phyloP scores from a whole-genome alignment of 1,140 invertebrate species.

The Lasaia peninsularis region DNA sequence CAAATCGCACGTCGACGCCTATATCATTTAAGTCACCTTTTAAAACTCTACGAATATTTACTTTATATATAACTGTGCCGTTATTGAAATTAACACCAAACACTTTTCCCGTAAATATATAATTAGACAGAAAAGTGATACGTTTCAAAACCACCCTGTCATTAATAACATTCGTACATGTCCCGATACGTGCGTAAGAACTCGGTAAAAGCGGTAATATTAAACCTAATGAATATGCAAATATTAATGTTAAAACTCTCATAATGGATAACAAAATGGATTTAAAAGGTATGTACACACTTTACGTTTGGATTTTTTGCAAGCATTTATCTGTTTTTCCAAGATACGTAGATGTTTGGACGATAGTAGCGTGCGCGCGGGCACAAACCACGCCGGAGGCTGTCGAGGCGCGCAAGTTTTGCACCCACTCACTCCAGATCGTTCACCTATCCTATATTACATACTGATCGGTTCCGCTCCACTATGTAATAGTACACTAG shows the following conservation, averaged over 20 bases:
- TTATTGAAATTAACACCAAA: slow-evolving; percentile 35
- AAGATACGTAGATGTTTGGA: slow-evolving; percentile 16
- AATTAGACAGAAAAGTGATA: slow-evolving; percentile 44
- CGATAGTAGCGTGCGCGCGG: slow-evolving; percentile 54
- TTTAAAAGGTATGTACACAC: slow-evolving; percentile 10
- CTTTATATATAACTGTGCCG: slow-evolving; percentile 42
- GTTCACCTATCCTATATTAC: slow-evolving; percentile 67
- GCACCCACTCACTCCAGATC: slow-evolving; percentile 63
- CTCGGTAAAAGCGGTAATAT: neutral
- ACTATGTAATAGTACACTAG: slow-evolving; percentile 44
- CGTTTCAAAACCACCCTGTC: slow-evolving; percentile 49
- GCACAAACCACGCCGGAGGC: slow-evolving; percentile 52
- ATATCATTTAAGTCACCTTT: slow-evolving; percentile 61
- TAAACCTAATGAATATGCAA: slow-evolving; percentile 21
- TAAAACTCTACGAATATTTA: slow-evolving; percentile 56
- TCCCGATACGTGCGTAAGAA: neutral
- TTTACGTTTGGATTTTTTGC: slow-evolving; percentile 16
- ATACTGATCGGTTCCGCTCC: slow-evolving; percentile 56
- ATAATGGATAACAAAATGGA: slow-evolving; percentile 32
- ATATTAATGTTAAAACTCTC: slow-evolving; percentile 27
- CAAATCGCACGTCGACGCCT: slow-evolving; percentile 39
- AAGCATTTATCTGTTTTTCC: neutral
- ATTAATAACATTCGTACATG: slow-evolving; percentile 29
- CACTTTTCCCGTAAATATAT: slow-evolving; percentile 60
- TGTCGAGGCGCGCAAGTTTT: slow-evolving; percentile 39